Evolutionary conservation across 2,888 invertebrate genomes (phyloP).

Genomic region (Cactoblastis cactorum): DNA sequence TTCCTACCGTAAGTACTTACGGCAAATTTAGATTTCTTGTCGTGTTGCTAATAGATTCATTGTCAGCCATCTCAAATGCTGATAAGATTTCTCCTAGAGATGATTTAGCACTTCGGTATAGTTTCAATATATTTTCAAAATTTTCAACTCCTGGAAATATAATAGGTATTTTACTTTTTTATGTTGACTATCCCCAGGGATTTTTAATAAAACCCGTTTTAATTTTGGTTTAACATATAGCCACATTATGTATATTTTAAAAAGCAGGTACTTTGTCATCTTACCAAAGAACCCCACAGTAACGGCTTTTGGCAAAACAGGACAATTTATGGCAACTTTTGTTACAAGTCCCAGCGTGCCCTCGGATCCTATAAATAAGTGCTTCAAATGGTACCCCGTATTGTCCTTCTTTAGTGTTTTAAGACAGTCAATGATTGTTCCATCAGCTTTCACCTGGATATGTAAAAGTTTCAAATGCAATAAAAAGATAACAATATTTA

Average conservation of each 20-base stretch:
- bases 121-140: slow-evolving; percentile 88
- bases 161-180: background rate
- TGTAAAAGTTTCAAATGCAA: too few species aligned
- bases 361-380: slow-evolving; percentile 98
- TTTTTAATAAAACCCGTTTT: background rate
- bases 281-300: slow-evolving; percentile 94
- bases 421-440: slow-evolving; percentile 91
- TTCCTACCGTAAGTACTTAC: too few species aligned
- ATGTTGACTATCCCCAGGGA: background rate
- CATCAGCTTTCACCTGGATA: slow-evolving; percentile 91
- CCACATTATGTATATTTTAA: too few species aligned
- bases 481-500: too few species aligned
- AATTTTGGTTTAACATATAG: too few species aligned
- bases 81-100: slow-evolving; percentile 94
- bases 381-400: slow-evolving; percentile 97
- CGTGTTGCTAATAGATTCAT: slow-evolving; percentile 83
- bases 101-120: slow-evolving; percentile 86
- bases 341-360: slow-evolving; percentile 97
- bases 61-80: slow-evolving; percentile 97
- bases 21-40: slow-evolving; percentile 76
- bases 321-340: slow-evolving; percentile 94
- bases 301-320: slow-evolving; percentile 88
- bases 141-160: slow-evolving; percentile 81
- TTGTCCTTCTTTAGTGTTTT: slow-evolving; percentile 96
- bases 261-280: slow-evolving; percentile 16